Base-by-base conservation (phyloP, 2,888 invertebrate species). In the Nymphalis urticae region DNA sequence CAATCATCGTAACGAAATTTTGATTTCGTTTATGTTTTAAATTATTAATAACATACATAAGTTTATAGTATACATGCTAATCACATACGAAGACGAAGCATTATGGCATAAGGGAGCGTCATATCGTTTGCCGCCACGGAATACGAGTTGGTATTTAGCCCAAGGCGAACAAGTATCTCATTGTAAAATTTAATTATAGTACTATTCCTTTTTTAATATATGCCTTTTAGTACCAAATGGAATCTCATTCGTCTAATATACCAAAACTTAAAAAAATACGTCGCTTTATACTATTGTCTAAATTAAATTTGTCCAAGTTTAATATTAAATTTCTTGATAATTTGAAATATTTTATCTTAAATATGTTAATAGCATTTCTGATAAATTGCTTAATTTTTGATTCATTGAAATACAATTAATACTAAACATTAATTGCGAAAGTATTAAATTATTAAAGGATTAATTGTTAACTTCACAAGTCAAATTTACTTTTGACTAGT, bases 291-390 rank as follows among this genome's bases (percentile, higher is more conserved):
- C 59, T 64, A 54, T 61, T 68, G 62, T 47, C 36, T 27, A 68
- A 71, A 71, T 68, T 54, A 68, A 66, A 68, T 68, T 63, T 61
- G n/a, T n/a, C n/a, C n/a, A n/a, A n/a, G n/a, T n/a, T n/a, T n/a
- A n/a, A n/a, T n/a, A n/a, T 21, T 21, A 21, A 21, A 21, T 67
- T 64, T 54, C n/a, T 27, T 36, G 6, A 48, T 58, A 54, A 60
- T 36, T 16, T 58, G 64, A 64, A 64, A 64, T n/a, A 48, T 47
- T 62, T 68, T 65, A 51, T 50, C 24, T 64, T 53, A 48, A 4
- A 58, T 50, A 21, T 27, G n/a, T 54, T 42, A 56, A 50, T 63
- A 50, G 47, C 53, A 48, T 36, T 48, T 59, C 53, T n/a, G 36
- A 56, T 27, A 56, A 62, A 62, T 54, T 61, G 61, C 48, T 62